Evolutionary conservation across 2,888 invertebrate species (phyloP), one percentile per base, ranked within the genome.

Genomic region (Drosophila crucigera): DNA sequence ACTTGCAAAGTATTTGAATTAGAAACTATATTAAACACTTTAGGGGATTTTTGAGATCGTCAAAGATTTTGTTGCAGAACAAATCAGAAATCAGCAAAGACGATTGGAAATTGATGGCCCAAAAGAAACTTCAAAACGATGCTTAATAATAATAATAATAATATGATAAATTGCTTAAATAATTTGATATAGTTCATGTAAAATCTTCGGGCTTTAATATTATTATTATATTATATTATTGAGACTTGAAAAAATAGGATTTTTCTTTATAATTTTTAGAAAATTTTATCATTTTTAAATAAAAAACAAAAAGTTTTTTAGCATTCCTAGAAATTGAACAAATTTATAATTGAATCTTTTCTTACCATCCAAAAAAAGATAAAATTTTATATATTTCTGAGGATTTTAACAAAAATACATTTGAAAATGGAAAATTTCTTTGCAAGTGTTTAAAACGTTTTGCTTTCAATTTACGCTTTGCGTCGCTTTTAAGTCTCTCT

Each of bases 391-490:
- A 3, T 1, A 11, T 5, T n/a, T 22, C 0, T 43, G 3, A 6
- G 3, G 6, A 43, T 5, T 11, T 3, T 10, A 10, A 16, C 0
- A 35, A 35, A 37, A 37, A 25, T 19, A 4, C 6, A 25, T 4
- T 14, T 25, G 10, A 25, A 14, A 55, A 28, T 55, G 7, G 6
- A 19, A 19, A n/a, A 37, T 22, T 2, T 10, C 16, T 59, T 66
- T 75, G 72, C 80, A 62, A 80, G 52, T 72, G 76, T 55, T 31
- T 80, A 76, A 62, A 59, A n/a, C 14, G 28, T 61, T 75, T 54
- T 37, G 30, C 11, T 70, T 70, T 47, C 22, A 52, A 16, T 49
- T 78, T 39, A 19, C 43, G 37, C 35, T 31, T 71, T 58, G 63
- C 33, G 22, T 19, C 28, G 25, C 35, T 68, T 52, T 56, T 35